Evolutionary conservation across 2,888 invertebrate genomes (phyloP).

Genomic region (Slavum lentiscoides): DNA sequence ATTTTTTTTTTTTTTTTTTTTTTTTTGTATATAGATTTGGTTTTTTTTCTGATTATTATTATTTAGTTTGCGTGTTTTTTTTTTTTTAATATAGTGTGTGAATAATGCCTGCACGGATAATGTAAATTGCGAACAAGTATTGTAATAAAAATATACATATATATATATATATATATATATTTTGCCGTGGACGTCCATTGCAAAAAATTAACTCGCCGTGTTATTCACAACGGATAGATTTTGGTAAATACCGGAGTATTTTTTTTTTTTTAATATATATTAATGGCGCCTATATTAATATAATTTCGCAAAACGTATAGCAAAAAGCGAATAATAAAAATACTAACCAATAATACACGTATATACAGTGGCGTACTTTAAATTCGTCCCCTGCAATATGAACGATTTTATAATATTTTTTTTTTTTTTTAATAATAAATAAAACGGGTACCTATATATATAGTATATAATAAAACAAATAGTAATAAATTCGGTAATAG

Average conservation of each 20-base stretch:
- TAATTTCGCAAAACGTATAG: not conserved
- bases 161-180: not conserved
- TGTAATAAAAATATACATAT: conserved; percentile 15
- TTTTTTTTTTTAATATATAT: not conserved
- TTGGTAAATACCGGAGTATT: conserved; percentile 38
- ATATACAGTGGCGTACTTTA: too few relatives aligned
- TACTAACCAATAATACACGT: not conserved
- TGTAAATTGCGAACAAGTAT: conserved; percentile 47
- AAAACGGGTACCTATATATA: too few relatives aligned
- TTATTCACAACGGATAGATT: conserved; percentile 26
- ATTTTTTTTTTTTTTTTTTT: not conserved
- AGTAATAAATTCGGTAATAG: too few relatives aligned
- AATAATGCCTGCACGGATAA: conserved; percentile 49
- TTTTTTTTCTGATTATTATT: conserved; percentile 38
- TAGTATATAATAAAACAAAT: too few relatives aligned
- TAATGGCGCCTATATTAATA: not conserved
- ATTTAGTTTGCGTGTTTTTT: conserved; percentile 53
- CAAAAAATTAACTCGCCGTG: conserved; percentile 24
- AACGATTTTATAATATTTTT: too few relatives aligned
- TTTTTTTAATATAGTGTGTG: conserved; percentile 52
- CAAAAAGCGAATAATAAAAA: not conserved
- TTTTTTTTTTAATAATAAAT: too few relatives aligned
- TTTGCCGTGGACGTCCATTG: conserved; percentile 32
- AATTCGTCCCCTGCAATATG: too few relatives aligned
- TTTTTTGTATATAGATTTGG: conserved; percentile 6